A percentile compares a stretch with the other conserved stretches of the same genome.
Conservation (phyloP, 1,140 invertebrate species). For the Musca vetustissima region DNA sequence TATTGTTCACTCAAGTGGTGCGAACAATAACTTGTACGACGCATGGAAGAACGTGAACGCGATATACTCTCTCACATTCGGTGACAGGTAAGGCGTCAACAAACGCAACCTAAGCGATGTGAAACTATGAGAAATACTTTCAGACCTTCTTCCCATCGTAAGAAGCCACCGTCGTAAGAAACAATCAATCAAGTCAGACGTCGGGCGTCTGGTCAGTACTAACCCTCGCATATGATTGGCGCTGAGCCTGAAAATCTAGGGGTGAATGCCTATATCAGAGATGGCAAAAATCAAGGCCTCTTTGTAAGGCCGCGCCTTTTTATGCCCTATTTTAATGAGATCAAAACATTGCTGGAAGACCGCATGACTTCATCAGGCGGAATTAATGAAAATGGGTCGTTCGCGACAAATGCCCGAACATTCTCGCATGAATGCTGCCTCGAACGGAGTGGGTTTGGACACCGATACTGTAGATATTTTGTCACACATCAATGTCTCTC, state of each 20-base stretch:
- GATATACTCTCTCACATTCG: slow-evolving; percentile 88
- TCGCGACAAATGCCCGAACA: slow-evolving; percentile 76
- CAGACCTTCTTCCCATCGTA: slow-evolving; percentile 79
- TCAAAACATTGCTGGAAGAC: slow-evolving; percentile 84
- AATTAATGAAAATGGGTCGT: slow-evolving; percentile 71
- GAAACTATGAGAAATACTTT: slow-evolving; percentile 83
- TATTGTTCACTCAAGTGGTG: slow-evolving; percentile 85
- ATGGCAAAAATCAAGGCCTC: slow-evolving; percentile 75
- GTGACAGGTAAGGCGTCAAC: slow-evolving; percentile 81
- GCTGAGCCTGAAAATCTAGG: slow-evolving; percentile 68
- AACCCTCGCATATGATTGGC: slow-evolving; percentile 84
- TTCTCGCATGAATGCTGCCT: slow-evolving; percentile 49
- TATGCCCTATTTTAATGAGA: slow-evolving; percentile 92
- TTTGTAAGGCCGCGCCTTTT: slow-evolving; percentile 86
- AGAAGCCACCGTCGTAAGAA: slow-evolving; percentile 81
- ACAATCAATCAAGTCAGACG: slow-evolving; percentile 79
- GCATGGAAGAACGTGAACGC: slow-evolving; percentile 87
- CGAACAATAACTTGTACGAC: slow-evolving; percentile 77
- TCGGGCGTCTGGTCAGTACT: slow-evolving; percentile 79
- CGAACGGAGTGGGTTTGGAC: slow-evolving; percentile 60
- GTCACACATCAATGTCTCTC: no score
- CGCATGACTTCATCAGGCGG: slow-evolving; percentile 73
- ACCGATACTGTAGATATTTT: slow-evolving; percentile 66
- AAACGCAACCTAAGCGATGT: slow-evolving; percentile 83
- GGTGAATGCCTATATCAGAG: slow-evolving; percentile 84